These are phyloP conservation scores for Chaenocephalus aceratus DNA, from an alignment of 2,113 vertebrate genomes.

Conservation along the genomic window DNA sequence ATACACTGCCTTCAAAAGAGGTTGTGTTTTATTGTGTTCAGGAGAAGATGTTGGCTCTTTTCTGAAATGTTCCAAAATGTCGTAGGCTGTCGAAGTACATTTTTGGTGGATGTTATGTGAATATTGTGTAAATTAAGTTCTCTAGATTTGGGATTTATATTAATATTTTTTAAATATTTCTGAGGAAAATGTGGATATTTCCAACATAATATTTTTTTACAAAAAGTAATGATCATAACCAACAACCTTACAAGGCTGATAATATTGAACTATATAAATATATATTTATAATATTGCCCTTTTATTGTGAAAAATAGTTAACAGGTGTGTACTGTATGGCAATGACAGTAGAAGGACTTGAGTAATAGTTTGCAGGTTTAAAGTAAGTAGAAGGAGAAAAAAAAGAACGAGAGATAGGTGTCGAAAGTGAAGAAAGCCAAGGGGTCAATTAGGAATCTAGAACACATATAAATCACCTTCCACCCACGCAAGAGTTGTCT, in stretches of 20 bases:
- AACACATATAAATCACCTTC: slow-evolving; percentile 70
- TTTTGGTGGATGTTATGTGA: too few species aligned
- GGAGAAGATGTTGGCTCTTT: too few species aligned
- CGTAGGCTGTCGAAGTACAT: too few species aligned
- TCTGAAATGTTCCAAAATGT: too few species aligned
- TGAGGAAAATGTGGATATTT: too few species aligned
- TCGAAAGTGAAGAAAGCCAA: slow-evolving; percentile 37
- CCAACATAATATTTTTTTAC: too few species aligned
- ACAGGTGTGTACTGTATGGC: neutral
- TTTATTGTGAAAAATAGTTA: neutral
- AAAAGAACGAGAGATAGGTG: slow-evolving; percentile 49
- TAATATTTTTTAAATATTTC: too few species aligned
- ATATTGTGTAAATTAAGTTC: too few species aligned
- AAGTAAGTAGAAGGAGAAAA: slow-evolving; percentile 31
- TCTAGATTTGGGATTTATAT: too few species aligned
- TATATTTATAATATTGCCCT: neutral
- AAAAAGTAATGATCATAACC: too few species aligned
- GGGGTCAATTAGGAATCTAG: slow-evolving; percentile 62
- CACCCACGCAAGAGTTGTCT: slow-evolving; percentile 58
- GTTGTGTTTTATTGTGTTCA: too few species aligned
- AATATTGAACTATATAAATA: neutral
- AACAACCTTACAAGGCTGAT: neutral
- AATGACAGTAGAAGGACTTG: neutral
- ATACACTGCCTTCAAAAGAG: too few species aligned
- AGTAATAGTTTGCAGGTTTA: neutral